phyloP scores from a whole-genome alignment of 2,888 invertebrate genomes.

The Ganaspis brasiliensis region DNA sequence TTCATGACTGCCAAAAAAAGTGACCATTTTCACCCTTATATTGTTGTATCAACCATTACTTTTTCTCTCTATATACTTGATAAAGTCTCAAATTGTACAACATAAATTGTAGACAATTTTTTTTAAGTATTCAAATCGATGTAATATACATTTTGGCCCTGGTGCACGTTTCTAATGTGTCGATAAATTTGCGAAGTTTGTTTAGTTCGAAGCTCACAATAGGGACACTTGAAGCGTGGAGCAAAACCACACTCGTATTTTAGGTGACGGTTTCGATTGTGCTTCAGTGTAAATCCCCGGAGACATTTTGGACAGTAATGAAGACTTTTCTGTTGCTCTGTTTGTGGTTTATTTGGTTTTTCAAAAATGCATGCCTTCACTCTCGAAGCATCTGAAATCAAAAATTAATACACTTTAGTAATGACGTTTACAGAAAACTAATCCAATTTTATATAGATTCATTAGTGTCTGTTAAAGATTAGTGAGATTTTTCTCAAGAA shows the following conservation, averaged over 20 bases:
- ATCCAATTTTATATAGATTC: too few species aligned
- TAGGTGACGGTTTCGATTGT: slow-evolving; percentile 72
- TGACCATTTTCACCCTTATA: too few species aligned
- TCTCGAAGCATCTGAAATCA: slow-evolving; percentile 1
- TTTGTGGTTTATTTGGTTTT: not conserved
- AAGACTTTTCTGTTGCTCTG: not conserved
- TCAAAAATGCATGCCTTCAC: not conserved
- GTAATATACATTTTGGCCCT: slow-evolving; percentile 54
- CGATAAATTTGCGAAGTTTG: slow-evolving; percentile 67
- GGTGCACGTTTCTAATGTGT: slow-evolving; percentile 67
- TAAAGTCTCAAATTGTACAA: too few species aligned
- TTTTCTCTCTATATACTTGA: too few species aligned
- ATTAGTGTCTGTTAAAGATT: too few species aligned
- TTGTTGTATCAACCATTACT: too few species aligned
- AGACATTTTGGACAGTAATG: slow-evolving; percentile 67
- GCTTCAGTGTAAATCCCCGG: slow-evolving; percentile 65
- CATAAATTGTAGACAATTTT: too few species aligned
- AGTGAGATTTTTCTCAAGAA: too few species aligned
- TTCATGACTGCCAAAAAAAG: too few species aligned
- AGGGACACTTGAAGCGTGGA: slow-evolving; percentile 73
- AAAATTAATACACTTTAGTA: not conserved
- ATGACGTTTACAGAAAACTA: not conserved
- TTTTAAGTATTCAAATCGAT: slow-evolving; percentile 32
- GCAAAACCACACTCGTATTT: slow-evolving; percentile 75
- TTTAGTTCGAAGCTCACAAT: slow-evolving; percentile 69